phyloP scores from a whole-genome alignment of 2,888 invertebrate species.

The Labia minor region DNA sequence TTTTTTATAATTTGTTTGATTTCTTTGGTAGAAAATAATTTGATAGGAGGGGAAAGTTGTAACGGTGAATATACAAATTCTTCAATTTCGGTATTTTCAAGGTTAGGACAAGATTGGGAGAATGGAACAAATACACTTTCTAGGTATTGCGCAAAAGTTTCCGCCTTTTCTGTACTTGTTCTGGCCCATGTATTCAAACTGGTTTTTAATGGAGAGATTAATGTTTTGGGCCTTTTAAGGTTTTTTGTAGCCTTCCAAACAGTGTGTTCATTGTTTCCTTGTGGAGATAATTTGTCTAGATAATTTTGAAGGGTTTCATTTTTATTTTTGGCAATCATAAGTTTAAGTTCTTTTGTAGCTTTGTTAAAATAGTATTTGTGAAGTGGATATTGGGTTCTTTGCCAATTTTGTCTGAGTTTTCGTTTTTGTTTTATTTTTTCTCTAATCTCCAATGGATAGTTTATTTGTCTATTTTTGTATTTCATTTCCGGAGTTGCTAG shows the following conservation, averaged over 20 bases:
- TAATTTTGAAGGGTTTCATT: conserved; percentile 20
- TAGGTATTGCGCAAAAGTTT: not conserved
- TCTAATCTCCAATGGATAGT: conserved; percentile 22
- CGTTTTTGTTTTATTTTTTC: conserved; percentile 25
- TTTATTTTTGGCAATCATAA: conserved; percentile 19
- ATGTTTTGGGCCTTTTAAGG: not conserved
- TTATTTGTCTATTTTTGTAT: conserved; percentile 17
- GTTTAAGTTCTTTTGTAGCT: conserved; percentile 24
- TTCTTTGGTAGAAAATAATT: not conserved
- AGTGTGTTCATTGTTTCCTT: not conserved
- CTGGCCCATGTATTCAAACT: not conserved
- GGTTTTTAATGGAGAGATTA: not conserved
- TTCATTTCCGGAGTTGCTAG: conserved; percentile 22
- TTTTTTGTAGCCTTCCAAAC: not conserved
- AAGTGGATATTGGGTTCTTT: conserved; percentile 22
- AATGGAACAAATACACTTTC: not conserved
- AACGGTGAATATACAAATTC: not conserved
- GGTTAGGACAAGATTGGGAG: not conserved
- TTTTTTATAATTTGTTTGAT: not conserved
- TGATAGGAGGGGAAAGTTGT: not conserved
- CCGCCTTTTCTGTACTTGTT: not conserved
- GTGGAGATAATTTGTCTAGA: not conserved
- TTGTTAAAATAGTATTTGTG: conserved; percentile 26
- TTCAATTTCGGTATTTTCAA: not conserved
- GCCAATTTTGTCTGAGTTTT: conserved; percentile 25